These are phyloP conservation scores for Helostoma temminkii DNA, from an alignment of 2,797 vertebrate species.

Conservation along the genomic window DNA sequence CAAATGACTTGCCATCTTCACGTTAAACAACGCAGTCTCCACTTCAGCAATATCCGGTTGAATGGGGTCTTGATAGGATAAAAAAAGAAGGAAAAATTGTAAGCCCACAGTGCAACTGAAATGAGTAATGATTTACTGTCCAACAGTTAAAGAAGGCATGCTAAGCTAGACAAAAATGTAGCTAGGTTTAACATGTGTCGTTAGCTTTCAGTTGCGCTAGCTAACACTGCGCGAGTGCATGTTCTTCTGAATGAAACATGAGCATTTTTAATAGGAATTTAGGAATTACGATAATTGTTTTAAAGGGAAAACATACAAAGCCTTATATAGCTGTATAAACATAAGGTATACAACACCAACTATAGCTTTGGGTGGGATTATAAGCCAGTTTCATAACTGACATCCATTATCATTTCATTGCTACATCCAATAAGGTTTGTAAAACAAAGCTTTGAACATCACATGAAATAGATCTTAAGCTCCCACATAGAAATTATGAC, in stretches of 20 bases:
- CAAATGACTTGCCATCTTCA: constrained; percentile 90
- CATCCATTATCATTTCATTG: neutral
- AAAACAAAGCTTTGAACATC: neutral
- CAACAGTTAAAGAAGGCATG: constrained; percentile 38
- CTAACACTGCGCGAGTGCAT: constrained; percentile 20
- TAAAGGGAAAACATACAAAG: neutral
- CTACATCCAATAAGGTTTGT: neutral
- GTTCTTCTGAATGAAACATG: constrained; percentile 8
- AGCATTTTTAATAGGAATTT: neutral
- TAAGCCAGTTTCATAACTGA: neutral
- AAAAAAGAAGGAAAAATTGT: constrained; percentile 91
- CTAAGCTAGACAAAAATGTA: constrained; percentile 25
- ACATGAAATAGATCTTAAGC: neutral
- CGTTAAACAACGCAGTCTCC: constrained; percentile 91
- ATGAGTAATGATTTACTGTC: constrained; percentile 56
- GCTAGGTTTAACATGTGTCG: constrained; percentile 24
- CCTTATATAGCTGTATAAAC: neutral
- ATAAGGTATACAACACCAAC: neutral
- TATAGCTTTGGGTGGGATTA: neutral
- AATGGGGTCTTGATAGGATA: constrained; percentile 95
- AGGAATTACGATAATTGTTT: neutral
- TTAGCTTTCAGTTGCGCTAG: constrained; percentile 51
- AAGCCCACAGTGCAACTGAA: constrained; percentile 82
- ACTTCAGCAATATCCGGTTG: constrained; percentile 89
- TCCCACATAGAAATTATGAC: neutral